Conservation (phyloP, 2,888 invertebrate genomes). For the Agrotis puta region DNA sequence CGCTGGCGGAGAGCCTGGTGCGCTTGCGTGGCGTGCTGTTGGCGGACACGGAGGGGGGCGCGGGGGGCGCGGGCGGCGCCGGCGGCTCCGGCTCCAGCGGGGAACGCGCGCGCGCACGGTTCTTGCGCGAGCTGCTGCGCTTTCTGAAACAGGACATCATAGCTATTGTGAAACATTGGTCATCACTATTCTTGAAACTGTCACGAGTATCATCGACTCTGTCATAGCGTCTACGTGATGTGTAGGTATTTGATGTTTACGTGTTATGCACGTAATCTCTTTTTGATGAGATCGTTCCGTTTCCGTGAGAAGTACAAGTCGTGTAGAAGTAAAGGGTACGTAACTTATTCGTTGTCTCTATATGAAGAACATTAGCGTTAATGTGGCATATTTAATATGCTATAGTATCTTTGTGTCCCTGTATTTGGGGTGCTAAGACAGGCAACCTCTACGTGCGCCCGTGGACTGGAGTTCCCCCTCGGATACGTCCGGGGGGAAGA, state of each 20-base stretch:
- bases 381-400: too few species aligned
- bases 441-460: too few species aligned
- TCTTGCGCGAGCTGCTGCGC: conserved; percentile 83
- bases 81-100: conserved; percentile 75
- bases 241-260: not conserved
- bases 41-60: conserved; percentile 79
- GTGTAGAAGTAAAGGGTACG: not conserved
- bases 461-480: too few species aligned
- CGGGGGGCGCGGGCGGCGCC: conserved; percentile 60
- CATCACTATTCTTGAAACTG: too few species aligned
- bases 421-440: too few species aligned
- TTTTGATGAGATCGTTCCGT: not conserved
- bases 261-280: not conserved
- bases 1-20: conserved; percentile 88
- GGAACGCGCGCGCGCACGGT: conserved; percentile 82
- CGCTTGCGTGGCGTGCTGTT: conserved; percentile 87
- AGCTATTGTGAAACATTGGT: not conserved
- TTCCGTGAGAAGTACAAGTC: not conserved
- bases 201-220: not conserved
- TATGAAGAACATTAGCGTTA: too few species aligned
- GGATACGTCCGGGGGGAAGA: too few species aligned
- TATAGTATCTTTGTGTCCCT: too few species aligned
- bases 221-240: not conserved
- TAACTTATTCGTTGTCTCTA: not conserved
- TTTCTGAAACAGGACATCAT: conserved; percentile 70